A percentile compares a stretch with the other conserved stretches of the same genome.
Evolutionary conservation across 2,113 vertebrate genomes (phyloP).

Genomic region (Etheostoma spectabile): DNA sequence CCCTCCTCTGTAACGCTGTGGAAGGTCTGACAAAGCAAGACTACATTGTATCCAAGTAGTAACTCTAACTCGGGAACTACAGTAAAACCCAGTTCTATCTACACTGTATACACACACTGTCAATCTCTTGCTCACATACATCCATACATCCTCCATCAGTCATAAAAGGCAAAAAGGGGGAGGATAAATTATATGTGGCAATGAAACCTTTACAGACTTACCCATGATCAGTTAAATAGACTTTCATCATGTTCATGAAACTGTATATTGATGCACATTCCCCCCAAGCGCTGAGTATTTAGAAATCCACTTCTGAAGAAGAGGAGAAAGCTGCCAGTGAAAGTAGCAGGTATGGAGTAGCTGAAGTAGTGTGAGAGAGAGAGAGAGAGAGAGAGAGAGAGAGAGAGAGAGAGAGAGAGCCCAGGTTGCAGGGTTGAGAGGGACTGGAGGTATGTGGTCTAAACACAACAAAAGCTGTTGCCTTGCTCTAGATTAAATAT

Average conservation of each 20-base stretch:
- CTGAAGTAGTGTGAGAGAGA: conserved; percentile 43
- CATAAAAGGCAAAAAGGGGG: conserved; percentile 29
- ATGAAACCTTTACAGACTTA: conserved; percentile 86
- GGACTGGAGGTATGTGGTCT: conserved; percentile 95
- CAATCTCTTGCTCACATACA: conserved; percentile 30
- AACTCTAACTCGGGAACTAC: background rate
- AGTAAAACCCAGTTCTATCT: background rate
- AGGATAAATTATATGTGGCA: background rate
- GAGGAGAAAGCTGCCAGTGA: conserved; percentile 58
- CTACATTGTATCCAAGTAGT: background rate
- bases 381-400: conserved; percentile 14
- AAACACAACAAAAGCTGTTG: conserved; percentile 97
- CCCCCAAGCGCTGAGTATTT: conserved; percentile 49
- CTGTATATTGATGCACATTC: conserved; percentile 55
- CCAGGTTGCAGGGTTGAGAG: conserved; percentile 86
- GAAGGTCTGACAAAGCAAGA: no score
- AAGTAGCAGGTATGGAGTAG: conserved; percentile 62
- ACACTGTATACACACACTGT: conserved; percentile 9
- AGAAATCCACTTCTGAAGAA: conserved; percentile 66
- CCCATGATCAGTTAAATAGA: conserved; percentile 86
- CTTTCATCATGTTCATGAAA: conserved; percentile 76
- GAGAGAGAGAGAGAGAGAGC: conserved; percentile 48
- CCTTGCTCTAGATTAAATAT: conserved; percentile 96
- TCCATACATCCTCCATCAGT: conserved; percentile 11
- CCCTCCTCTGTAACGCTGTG: no score